A percentile compares a stretch with the other conserved stretches of the same genome.
Evolutionary conservation across 1,140 invertebrate genomes (phyloP).

Genomic region (Ips typographus): DNA sequence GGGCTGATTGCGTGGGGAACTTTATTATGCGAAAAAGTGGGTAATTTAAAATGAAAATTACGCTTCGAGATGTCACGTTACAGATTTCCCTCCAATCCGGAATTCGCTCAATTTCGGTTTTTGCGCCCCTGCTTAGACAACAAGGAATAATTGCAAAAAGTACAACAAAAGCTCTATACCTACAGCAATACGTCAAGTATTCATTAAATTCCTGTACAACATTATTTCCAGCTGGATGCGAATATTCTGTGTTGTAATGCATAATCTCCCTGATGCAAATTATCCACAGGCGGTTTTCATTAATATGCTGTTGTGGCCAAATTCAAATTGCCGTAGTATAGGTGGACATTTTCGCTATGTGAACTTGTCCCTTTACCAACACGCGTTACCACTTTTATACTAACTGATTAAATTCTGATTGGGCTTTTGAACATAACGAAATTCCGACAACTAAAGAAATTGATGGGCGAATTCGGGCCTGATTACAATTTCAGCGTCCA

Average conservation of each 20-base stretch:
- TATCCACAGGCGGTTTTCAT: conserved; percentile 24
- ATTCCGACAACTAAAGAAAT: no score
- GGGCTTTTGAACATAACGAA: no score
- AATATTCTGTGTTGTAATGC: conserved; percentile 18
- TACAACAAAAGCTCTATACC: no score
- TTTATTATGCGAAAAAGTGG: conserved; percentile 34
- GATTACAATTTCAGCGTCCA: no score
- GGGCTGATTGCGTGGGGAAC: conserved; percentile 27
- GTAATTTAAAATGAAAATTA: conserved; percentile 39
- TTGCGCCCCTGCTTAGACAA: not conserved
- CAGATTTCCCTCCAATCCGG: conserved; percentile 22
- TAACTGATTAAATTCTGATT: no score
- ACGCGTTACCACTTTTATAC: no score
- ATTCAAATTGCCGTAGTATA: conserved; percentile 7
- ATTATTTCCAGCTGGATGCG: conserved; percentile 17
- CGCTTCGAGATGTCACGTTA: conserved; percentile 19
- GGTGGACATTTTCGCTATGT: no score
- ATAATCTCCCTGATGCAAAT: conserved; percentile 15
- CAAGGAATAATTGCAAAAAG: no score
- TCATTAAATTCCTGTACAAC: conserved; percentile 9
- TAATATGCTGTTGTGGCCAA: conserved; percentile 19
- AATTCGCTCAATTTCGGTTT: not conserved
- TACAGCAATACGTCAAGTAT: not conserved
- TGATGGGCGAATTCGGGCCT: no score
- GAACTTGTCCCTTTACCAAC: no score